phyloP scores from a whole-genome alignment of 2,797 vertebrate species.

The Ispidina picta region DNA sequence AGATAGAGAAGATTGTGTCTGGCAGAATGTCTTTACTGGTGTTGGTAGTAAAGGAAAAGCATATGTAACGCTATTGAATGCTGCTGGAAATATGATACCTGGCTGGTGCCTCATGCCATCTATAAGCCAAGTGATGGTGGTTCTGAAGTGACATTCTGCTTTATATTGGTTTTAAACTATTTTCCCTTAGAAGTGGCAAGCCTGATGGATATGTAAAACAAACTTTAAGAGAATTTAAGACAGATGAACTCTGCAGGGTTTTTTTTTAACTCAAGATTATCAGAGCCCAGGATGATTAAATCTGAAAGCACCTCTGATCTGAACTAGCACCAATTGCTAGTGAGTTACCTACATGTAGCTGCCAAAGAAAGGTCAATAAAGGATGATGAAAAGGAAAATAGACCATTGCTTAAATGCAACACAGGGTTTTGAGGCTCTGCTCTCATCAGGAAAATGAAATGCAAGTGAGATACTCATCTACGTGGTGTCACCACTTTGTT shows the following conservation, averaged over 20 bases:
- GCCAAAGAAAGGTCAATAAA: not conserved
- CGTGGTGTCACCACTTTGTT: not conserved
- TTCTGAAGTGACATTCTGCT: not conserved
- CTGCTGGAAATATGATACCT: not conserved
- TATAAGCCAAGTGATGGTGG: not conserved
- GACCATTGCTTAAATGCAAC: not conserved
- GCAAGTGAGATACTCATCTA: not conserved
- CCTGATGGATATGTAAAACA: not conserved
- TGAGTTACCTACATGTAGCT: not conserved
- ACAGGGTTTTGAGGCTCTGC: not conserved
- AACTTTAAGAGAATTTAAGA: not conserved
- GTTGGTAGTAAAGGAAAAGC: not conserved
- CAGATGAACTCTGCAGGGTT: not conserved
- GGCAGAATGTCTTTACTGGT: not conserved
- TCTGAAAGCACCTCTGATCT: not conserved
- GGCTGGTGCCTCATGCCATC: not conserved
- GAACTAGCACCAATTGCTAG: not conserved
- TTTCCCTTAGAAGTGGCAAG: not conserved
- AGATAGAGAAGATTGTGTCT: slow-evolving; percentile 4
- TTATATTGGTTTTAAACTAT: not conserved
- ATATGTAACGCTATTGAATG: not conserved
- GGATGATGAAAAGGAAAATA: not conserved
- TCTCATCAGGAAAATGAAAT: not conserved
- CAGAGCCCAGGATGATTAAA: not conserved
- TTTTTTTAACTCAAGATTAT: not conserved